phyloP scores from a whole-genome alignment of 2,113 vertebrate genomes.

The Verasper variegatus region DNA sequence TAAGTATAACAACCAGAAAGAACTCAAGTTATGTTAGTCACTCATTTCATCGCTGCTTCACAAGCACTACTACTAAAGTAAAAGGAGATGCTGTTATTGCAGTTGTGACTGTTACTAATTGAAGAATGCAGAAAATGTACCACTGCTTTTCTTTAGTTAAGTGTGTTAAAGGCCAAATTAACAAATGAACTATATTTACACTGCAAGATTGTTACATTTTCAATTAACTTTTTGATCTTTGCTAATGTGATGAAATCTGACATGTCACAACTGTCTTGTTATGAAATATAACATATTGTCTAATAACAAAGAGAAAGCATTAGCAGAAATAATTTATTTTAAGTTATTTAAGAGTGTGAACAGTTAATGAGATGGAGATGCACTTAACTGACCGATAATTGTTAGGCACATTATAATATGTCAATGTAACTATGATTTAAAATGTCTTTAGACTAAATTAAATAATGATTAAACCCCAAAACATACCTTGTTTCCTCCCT shows the following conservation, averaged over 20 bases:
- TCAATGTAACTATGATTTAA: background rate
- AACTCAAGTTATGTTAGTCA: background rate
- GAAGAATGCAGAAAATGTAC: too few species aligned
- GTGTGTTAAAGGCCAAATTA: background rate
- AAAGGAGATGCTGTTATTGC: background rate
- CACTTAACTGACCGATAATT: background rate
- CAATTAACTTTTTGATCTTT: background rate
- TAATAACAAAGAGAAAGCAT: background rate
- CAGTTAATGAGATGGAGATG: background rate
- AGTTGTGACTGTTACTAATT: background rate
- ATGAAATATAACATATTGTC: background rate
- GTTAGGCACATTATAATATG: background rate
- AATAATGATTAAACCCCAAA: background rate
- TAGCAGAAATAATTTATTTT: background rate
- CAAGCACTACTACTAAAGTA: background rate
- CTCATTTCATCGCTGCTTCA: background rate
- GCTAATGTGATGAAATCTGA: background rate
- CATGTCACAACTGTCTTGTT: background rate
- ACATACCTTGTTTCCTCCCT: constrained; percentile 61
- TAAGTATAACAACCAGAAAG: constrained; percentile 3
- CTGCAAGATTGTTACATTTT: background rate
- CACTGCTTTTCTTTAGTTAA: background rate
- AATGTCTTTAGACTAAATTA: background rate
- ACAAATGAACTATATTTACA: background rate
- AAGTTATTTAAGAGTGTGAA: background rate